phyloP scores from a whole-genome alignment of 2,113 vertebrate genomes.

The Platysternon megacephalum region DNA sequence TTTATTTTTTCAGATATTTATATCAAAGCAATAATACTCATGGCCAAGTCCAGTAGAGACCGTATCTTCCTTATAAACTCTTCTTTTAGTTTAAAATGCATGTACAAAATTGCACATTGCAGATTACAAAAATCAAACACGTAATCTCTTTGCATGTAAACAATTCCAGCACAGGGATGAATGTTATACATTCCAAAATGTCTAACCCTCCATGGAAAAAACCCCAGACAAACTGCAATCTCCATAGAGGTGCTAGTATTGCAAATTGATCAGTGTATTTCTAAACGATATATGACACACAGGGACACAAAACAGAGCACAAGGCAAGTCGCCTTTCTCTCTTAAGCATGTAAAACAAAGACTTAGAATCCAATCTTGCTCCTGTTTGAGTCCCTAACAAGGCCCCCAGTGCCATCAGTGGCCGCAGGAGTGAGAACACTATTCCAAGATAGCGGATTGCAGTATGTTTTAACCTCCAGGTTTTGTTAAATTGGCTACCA shows the following conservation, averaged over 20 bases:
- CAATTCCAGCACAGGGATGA: slow-evolving; percentile 74
- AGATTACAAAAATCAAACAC: slow-evolving; percentile 74
- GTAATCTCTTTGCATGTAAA: slow-evolving; percentile 74
- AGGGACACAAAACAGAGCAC: slow-evolving; percentile 43
- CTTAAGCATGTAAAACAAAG: slow-evolving; percentile 57
- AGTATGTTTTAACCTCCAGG: slow-evolving; percentile 9
- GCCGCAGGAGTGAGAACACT: slow-evolving; percentile 46
- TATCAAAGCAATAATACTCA: slow-evolving; percentile 77
- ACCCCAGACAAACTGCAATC: slow-evolving; percentile 40
- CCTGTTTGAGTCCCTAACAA: slow-evolving; percentile 36
- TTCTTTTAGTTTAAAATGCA: slow-evolving; percentile 72
- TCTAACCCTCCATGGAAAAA: slow-evolving; percentile 54
- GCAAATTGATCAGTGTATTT: slow-evolving; percentile 55
- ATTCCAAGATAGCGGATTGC: slow-evolving; percentile 35
- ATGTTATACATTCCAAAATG: slow-evolving; percentile 76
- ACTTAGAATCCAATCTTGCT: slow-evolving; percentile 57
- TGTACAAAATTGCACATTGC: slow-evolving; percentile 77
- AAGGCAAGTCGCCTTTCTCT: slow-evolving; percentile 78
- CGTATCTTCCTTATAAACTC: slow-evolving; percentile 75
- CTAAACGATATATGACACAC: slow-evolving; percentile 54
- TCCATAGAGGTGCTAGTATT: slow-evolving; percentile 53
- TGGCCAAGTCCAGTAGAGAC: slow-evolving; percentile 74
- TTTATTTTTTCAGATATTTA: slow-evolving; percentile 74
- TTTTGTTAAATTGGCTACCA: slow-evolving; percentile 39
- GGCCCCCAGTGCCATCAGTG: slow-evolving; percentile 30